These are phyloP conservation scores for Eubasilissa regina DNA, from an alignment of 1,140 invertebrate species.

Conservation along the genomic window DNA sequence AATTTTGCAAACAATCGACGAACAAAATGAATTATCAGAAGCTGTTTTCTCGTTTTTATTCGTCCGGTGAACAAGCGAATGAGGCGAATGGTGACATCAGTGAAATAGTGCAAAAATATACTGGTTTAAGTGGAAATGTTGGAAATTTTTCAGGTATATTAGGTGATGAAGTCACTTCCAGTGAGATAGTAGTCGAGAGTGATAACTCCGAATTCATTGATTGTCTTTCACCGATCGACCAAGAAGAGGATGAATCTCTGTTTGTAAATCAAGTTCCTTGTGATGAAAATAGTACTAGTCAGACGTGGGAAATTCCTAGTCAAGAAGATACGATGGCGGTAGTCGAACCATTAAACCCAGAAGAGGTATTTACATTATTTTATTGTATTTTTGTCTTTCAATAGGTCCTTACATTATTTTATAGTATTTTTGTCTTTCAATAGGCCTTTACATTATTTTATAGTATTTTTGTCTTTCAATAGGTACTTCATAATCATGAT, in stretches of 20 bases:
- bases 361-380: conserved; percentile 23
- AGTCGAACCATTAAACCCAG: conserved; percentile 38
- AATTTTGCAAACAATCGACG: conserved; percentile 8
- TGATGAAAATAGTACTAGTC: conserved; percentile 4
- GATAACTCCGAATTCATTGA: conserved; percentile 43
- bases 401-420: not conserved
- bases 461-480: no score
- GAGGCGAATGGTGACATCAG: not conserved
- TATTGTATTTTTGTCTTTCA: no score
- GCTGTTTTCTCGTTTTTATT: conserved; percentile 56
- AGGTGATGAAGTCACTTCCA: conserved; percentile 29
- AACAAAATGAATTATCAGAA: conserved; percentile 58
- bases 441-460: not conserved
- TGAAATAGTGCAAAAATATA: conserved; percentile 54
- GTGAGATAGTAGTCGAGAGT: conserved; percentile 16
- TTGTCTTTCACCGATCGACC: conserved; percentile 16
- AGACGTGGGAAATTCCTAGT: conserved; percentile 49
- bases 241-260: conserved; percentile 48
- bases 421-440: no score
- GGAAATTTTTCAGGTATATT: conserved; percentile 20
- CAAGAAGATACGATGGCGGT: conserved; percentile 37
- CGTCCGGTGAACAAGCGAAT: conserved; percentile 38
- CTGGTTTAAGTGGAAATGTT: conserved; percentile 39
- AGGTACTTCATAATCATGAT: no score
- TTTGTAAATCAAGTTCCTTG: conserved; percentile 43